A percentile compares a stretch with the other conserved stretches of the same genome.
phyloP scores from a whole-genome alignment of 2,797 vertebrate genomes.

The Epinephelus awoara region DNA sequence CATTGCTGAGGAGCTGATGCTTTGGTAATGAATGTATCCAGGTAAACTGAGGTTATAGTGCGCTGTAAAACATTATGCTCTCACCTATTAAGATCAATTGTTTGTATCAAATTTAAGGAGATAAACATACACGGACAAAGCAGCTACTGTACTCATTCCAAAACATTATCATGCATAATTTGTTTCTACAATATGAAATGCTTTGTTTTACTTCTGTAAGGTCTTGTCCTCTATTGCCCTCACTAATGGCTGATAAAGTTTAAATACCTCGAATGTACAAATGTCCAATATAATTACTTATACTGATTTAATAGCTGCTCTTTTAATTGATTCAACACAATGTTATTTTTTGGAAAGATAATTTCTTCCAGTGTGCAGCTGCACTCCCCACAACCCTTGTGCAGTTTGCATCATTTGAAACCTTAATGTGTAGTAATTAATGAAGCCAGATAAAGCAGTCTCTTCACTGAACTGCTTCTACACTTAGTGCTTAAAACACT shows the following conservation, averaged over 20 bases:
- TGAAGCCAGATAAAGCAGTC: constrained; percentile 36
- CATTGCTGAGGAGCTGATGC: not conserved
- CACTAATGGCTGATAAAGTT: not conserved
- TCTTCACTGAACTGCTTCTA: constrained; percentile 34
- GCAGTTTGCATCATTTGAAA: constrained; percentile 34
- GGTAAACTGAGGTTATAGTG: constrained; percentile 23
- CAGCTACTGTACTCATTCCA: not conserved
- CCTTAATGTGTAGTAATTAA: constrained; percentile 60
- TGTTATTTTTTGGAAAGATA: constrained; percentile 4
- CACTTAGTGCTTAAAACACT: constrained; percentile 7
- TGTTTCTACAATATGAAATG: not conserved
- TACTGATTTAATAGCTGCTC: constrained; percentile 18
- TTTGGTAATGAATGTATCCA: constrained; percentile 22
- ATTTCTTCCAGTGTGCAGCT: constrained; percentile 27
- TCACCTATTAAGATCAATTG: constrained; percentile 6
- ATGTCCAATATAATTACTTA: constrained; percentile 27
- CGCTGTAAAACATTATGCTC: constrained; percentile 2
- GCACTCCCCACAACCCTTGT: constrained; percentile 30
- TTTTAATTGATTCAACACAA: constrained; percentile 28
- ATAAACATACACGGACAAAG: not conserved
- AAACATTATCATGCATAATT: too few species aligned
- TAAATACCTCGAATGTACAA: constrained; percentile 7
- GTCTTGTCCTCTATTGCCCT: constrained; percentile 11
- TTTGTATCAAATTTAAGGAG: constrained; percentile 10
- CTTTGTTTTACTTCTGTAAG: not conserved